Evolutionary conservation across 2,797 vertebrate genomes (phyloP), one percentile per base, ranked within the genome.

Genomic region (Lutjanus argentimaculatus): DNA sequence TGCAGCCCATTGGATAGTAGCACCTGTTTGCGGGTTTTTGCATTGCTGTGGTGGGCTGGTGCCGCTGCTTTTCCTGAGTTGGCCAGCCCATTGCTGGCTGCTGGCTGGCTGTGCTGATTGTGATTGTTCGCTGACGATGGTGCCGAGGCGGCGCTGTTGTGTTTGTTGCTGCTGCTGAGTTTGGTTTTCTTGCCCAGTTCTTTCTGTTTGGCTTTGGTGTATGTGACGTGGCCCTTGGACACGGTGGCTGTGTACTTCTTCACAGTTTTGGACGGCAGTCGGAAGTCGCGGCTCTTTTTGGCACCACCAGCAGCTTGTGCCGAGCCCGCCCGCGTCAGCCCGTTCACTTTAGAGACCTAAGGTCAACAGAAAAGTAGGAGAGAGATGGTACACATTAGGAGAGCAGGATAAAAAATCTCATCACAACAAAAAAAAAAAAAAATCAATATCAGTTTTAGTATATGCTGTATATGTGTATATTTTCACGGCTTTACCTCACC

Each of bases 21-120:
- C 98, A 99, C 98, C 98, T 99, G 98, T 98, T 99, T 99, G 95
- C 98, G 98, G 93, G 98, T 99, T 99, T 99, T 99, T 99, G 98
- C 98, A 99, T 99, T 98, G 97, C 97, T 98, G 97, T 97, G 97
- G 97, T 97, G 97, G 95, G 94, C 93, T 88, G 92, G 75, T 77
- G 94, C 92, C 80, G 84, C 91, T 87, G 93, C 96, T 98, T 98
- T 99, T 97, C 98, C 98, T 99, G 98, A 99, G 98, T 98, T 96
- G 97, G 92, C 93, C 94, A 92, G 93, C 90, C 92, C 87, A 30
- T 92, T 93, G 94, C 94, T 94, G 94, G 95, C 93, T 91, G 94
- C 89, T 91, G 93, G 94, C 91, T 93, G 93, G 92, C 92, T 93
- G 89, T 94, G 93, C 93, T 93, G 94, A 93, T 94, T 94, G 93